Base-by-base conservation (phyloP, 2,113 vertebrate species). In the Coptodon bakossiorum region DNA sequence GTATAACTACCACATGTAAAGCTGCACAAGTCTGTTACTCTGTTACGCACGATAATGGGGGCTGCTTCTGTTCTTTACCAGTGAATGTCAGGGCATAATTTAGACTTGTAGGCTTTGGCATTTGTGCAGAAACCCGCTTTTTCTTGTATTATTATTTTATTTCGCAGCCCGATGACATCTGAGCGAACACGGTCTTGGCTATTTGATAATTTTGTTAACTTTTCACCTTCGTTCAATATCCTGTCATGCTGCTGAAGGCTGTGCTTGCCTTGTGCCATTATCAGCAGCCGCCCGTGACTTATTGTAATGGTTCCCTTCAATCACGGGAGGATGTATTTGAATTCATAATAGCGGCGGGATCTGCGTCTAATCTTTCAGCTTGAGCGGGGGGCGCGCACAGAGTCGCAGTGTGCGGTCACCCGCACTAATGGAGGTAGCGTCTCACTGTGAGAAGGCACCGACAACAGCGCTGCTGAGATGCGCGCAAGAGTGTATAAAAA, bases 271-370 rank as follows among this genome's bases (percentile, higher is more conserved):
- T 27, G 68, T 83, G 92, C 87, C 92, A 93, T 94, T 94, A 93
- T 95, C 94, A 90, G 89, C 89, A 87, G 92, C 92, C 94, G 93
- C 91, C 90, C 92, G 93, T 95, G 93, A 93, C 91, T 95, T 91
- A 94, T 94, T 95, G 92, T 94, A 95, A 95, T 94, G 88, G 91
- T 80, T 93, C 95, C 94, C 92, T 95, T 95, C 94, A 95, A 95
- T 96, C 96, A 95, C 88, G 34, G 92, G 79, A 90, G 93, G 91
- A 92, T 92, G 94, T 91, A 86, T 95, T 95, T 92, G 93, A 92
- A 95, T 95, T 92, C 91, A 90, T 92, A 94, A 95, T 95, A 91
- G 90, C 92, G 50, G 89, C 90, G 85, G 90, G 95, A 95, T 95
- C 89, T 93, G 92, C 89, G 85, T 88, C 84, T 94, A 90, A 95